Base-by-base conservation (phyloP, 2,797 vertebrate species). In the Bovichtus diacanthus region DNA sequence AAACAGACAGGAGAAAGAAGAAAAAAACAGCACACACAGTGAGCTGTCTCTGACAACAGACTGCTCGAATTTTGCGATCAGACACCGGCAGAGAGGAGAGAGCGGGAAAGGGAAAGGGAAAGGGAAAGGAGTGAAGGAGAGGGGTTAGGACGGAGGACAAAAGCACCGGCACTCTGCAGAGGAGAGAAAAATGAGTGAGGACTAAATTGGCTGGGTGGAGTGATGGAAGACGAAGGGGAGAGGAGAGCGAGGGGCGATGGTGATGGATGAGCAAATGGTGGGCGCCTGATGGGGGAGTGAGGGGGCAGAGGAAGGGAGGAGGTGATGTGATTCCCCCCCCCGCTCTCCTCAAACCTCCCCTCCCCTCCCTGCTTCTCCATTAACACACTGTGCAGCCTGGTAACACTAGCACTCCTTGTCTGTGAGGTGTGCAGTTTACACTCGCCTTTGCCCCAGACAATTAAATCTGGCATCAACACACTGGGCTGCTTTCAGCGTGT, bases 221-320 rank as follows among this genome's bases (percentile, higher is more conserved):
- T 75, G 88, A 91, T 82, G 88, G 92, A 91, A 92, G 91, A 93
- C 70, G 72, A 88, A 93, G 87, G 68, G 73, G 89, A 90, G 86
- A 87, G 78, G 75, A 80, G 89, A 90, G 82, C 56, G 59, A 67
- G 90, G 81, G 87, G 74, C 23, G 87, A 94, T 93, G 84, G 92
- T 93, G 94, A 95, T 93, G 91, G 93, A 95, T 94, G 92, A 92
- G 91, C 88, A 90, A 92, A 93, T 92, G 92, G 90, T 82, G 76
- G 82, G 80, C 4, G 75, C 38, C 58, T 87, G 92, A 91, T 82
- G 82, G 90, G 71, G 82, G 63, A 55, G 31, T 8, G 65, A 53
- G 54, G 70, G 55, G 29, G 74, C 13, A 55, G 66, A 41, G 68
- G 25, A 61, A 63, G 71, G 71, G 71, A 73, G 60, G 87, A 58